Conservation (phyloP, 2,797 vertebrate genomes). For the Manis crassicaudata region DNA sequence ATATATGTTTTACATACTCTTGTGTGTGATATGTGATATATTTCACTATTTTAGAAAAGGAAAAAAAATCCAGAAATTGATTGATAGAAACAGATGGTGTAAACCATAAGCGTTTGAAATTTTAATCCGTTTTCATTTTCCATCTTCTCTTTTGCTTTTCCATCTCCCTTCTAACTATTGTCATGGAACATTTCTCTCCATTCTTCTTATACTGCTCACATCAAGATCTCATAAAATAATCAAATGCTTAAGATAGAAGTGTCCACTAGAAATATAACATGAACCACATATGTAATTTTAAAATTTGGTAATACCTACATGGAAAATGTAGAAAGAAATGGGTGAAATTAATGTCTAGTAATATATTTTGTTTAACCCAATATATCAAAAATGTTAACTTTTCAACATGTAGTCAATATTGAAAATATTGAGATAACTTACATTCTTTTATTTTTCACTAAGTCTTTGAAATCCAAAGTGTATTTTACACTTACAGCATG, state of each 20-base stretch:
- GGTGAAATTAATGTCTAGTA: slow-evolving; percentile 1
- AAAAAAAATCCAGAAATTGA: background rate
- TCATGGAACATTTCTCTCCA: background rate
- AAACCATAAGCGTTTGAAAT: background rate
- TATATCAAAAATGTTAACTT: slow-evolving; percentile 14
- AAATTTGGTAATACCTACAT: slow-evolving; percentile 20
- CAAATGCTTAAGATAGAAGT: slow-evolving; percentile 1
- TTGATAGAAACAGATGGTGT: background rate
- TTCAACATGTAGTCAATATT: background rate
- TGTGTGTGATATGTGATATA: background rate
- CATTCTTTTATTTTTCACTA: slow-evolving; percentile 28
- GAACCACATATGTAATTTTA: background rate
- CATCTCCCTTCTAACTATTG: slow-evolving; percentile 16
- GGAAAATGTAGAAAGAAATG: slow-evolving; percentile 39
- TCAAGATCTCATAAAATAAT: slow-evolving; percentile 41
- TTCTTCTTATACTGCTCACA: background rate
- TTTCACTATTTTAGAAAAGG: slow-evolving; percentile 14
- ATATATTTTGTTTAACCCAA: background rate
- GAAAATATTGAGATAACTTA: background rate
- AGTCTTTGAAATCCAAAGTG: background rate
- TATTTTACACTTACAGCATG: background rate
- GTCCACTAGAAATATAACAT: slow-evolving; percentile 36
- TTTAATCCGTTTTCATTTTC: slow-evolving; percentile 33
- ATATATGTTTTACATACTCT: background rate
- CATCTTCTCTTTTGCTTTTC: slow-evolving; percentile 26